Base-by-base conservation (phyloP, 1,140 invertebrate genomes). In the Nasonia giraulti region DNA sequence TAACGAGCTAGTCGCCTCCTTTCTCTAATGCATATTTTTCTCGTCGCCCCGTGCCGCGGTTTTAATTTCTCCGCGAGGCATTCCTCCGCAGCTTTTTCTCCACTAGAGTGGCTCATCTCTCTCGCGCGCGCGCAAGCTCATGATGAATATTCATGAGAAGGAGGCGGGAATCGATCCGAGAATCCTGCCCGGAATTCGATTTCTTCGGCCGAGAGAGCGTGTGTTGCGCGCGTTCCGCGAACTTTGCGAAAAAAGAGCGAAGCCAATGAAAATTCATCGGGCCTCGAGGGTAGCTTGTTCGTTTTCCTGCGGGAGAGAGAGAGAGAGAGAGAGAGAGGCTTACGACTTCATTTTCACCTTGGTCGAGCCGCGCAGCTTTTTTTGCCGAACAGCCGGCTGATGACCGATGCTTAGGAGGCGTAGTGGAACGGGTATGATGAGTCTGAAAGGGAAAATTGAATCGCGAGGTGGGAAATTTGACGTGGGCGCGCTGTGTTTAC, bases 321-420 rank as follows among this genome's bases (percentile, higher is more conserved):
- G n/a, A n/a, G 20, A 62, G 37, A 27, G 31, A 10, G 31, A 12
- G 23, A 12, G 33, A 10, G 20, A 62, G 80, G 75, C 84, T 86
- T 87, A 86, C 82, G 82, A 84, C 86, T 86, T 86, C 80, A 86
- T 86, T 82, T 82, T 86, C 86, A 86, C 86, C 80, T 84, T 50
- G 69, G 55, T 20, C 31, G 44, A 62, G 68, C 20, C 44, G n/a
- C 66, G 40, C 31, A 31, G 12, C 12, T 17, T 80, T 85, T 71
- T 82, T 78, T 85, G 55, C 31, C 23, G 37, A 5, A 2, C 6
- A 66, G 12, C 1, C 33, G 82, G 2, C 69, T 62, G 17, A 37
- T 37, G 33, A 3, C 4, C 33, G 33, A 55, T 55, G 55, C 55
- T n/a, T n/a, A 62, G 55, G 17, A 62, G 55, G 40, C 27, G 27